A percentile compares a stretch with the other conserved stretches of the same genome.
Evolutionary conservation across 2,797 vertebrate species (phyloP).

Genomic region (Orestias chungarensis): DNA sequence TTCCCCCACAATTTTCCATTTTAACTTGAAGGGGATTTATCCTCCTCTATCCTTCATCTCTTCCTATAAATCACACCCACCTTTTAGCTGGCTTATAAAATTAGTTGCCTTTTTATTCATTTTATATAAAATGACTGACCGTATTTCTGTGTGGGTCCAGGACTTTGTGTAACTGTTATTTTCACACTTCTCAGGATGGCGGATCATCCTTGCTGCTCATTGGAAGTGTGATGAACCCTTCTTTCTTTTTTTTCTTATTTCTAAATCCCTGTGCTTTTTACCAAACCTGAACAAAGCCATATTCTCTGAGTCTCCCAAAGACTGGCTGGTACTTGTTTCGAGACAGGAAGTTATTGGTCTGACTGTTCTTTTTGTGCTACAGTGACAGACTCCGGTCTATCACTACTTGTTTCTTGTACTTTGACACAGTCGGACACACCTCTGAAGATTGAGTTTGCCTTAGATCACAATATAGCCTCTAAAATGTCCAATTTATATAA

Average conservation of each 20-base stretch:
- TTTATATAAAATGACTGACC: conserved; percentile 40
- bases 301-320: conserved; percentile 62
- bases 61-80: conserved; percentile 11
- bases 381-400: conserved; percentile 51
- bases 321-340: conserved; percentile 36
- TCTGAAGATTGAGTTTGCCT: conserved; percentile 71
- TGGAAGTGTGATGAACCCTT: conserved; percentile 55
- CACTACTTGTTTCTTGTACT: conserved; percentile 62
- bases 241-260: too few species aligned
- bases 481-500: conserved; percentile 28
- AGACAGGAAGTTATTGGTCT: conserved; percentile 43
- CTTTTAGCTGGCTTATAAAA: conserved; percentile 36
- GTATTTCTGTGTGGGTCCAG: conserved; percentile 53
- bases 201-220: conserved; percentile 68
- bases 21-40: conserved; percentile 55
- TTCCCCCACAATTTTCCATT: conserved; percentile 24
- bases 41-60: conserved; percentile 12
- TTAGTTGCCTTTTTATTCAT: conserved; percentile 37
- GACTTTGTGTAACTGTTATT: conserved; percentile 66
- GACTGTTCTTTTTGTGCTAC: conserved; percentile 60
- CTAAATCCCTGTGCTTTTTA: conserved; percentile 52
- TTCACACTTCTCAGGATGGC: conserved; percentile 69
- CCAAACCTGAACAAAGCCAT: conserved; percentile 73
- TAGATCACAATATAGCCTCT: conserved; percentile 79
- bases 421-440: conserved; percentile 32